Percentiles rank a stretch among this genome's conserved stretches.
These are phyloP conservation scores for Pelodiscus sinensis DNA, from an alignment of 2,113 vertebrate genomes.

Conservation along the genomic window DNA sequence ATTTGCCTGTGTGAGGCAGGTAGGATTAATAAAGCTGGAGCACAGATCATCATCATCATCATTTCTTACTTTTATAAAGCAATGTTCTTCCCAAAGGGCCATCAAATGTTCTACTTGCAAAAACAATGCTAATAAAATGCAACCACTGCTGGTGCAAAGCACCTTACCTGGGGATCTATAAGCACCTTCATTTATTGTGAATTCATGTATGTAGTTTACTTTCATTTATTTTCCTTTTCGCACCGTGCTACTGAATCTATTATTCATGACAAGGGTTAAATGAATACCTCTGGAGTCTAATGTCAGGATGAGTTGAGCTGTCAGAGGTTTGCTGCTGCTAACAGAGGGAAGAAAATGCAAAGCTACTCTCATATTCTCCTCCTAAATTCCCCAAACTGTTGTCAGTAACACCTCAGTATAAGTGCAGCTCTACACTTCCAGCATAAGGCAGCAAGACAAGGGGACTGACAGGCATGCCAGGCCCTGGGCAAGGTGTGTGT, in stretches of 20 bases:
- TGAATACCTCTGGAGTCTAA: not conserved
- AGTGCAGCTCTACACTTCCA: not conserved
- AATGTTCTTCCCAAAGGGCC: not conserved
- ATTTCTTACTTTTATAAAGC: not conserved
- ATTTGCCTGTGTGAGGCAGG: not conserved
- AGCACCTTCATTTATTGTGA: not conserved
- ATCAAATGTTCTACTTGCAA: not conserved
- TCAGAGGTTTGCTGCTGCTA: rapidly evolving
- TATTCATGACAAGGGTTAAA: not conserved
- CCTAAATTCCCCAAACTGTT: not conserved
- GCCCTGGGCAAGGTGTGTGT: too few relatives aligned
- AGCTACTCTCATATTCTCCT: not conserved
- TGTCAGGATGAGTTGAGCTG: not conserved
- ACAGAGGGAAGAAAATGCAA: not conserved
- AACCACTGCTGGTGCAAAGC: not conserved
- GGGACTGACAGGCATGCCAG: too few relatives aligned
- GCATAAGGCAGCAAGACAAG: too few relatives aligned
- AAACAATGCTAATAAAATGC: not conserved
- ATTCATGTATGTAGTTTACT: not conserved
- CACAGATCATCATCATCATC: not conserved
- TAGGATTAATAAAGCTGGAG: not conserved
- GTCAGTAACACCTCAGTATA: not conserved
- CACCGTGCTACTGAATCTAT: not conserved
- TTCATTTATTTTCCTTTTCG: not conserved
- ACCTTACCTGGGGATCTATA: not conserved